A percentile compares a stretch with the other conserved stretches of the same genome.
phyloP scores from a whole-genome alignment of 2,888 invertebrate species.

The Lithosia quadra region DNA sequence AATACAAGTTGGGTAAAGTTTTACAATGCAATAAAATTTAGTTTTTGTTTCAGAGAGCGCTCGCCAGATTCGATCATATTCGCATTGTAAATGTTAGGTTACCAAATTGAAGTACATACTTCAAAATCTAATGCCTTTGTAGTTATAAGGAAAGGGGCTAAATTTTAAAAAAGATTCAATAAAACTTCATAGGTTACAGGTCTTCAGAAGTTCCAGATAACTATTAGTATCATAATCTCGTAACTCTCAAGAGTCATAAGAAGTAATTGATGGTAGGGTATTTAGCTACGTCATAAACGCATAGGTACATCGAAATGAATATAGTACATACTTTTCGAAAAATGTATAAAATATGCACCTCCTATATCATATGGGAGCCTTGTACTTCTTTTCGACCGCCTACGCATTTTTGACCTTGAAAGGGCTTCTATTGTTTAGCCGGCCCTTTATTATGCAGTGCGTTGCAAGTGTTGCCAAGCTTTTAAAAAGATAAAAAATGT shows the following conservation, averaged over 20 bases:
- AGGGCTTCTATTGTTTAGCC: background rate
- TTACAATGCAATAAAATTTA: too few relatives aligned
- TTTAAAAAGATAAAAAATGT: background rate
- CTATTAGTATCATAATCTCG: background rate
- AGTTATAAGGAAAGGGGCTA: too few relatives aligned
- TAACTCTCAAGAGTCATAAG: too few relatives aligned
- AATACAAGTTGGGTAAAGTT: too few relatives aligned
- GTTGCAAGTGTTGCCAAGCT: background rate
- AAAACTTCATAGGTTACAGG: background rate
- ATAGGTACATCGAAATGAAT: background rate
- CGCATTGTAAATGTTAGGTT: background rate
- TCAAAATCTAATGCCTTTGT: background rate
- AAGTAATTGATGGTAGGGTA: background rate
- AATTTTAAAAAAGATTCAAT: background rate
- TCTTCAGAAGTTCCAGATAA: background rate
- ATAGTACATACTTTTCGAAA: background rate
- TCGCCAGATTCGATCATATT: background rate
- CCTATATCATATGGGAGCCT: slow-evolving; percentile 32
- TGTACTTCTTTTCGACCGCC: slow-evolving; percentile 23
- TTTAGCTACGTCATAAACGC: background rate
- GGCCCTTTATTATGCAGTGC: background rate
- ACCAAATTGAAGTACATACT: background rate
- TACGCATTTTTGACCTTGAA: slow-evolving; percentile 34
- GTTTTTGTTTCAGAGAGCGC: too few relatives aligned
- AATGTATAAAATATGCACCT: slow-evolving; percentile 17